phyloP scores from a whole-genome alignment of 2,888 invertebrate genomes.

The Helicoverpa assulta region DNA sequence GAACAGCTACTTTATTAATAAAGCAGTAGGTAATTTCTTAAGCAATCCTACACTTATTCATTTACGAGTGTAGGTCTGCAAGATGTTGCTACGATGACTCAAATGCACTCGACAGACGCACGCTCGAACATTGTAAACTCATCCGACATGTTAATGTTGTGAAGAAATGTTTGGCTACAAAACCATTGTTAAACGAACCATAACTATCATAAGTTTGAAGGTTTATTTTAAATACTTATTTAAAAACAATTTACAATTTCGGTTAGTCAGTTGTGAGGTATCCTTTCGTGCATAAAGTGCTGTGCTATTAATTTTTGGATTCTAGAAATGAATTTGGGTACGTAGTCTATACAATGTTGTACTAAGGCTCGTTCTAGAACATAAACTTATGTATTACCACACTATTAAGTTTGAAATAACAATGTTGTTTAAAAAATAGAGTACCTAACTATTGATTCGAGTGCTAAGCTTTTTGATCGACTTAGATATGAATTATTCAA shows the following conservation, averaged over 20 bases:
- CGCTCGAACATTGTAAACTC: neutral
- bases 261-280: constrained; percentile 15
- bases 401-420: no score
- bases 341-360: neutral
- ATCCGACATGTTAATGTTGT: constrained; percentile 9
- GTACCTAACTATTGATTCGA: no score
- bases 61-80: neutral
- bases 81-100: neutral
- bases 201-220: constrained; percentile 5
- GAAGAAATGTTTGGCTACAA: constrained; percentile 23
- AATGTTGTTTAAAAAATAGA: no score
- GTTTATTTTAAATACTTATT: constrained; percentile 18
- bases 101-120: neutral
- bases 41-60: no score
- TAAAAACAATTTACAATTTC: constrained; percentile 17
- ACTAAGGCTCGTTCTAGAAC: no score
- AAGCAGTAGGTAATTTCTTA: no score
- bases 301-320: constrained; percentile 1
- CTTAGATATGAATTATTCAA: no score
- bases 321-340: constrained; percentile 14
- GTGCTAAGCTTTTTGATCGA: no score
- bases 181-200: constrained; percentile 46
- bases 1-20: no score
- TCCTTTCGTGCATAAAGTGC: constrained; percentile 15
- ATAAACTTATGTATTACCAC: no score